These are phyloP conservation scores for Clarias magur DNA, from an alignment of 2,113 vertebrate genomes.

Conservation along the genomic window DNA sequence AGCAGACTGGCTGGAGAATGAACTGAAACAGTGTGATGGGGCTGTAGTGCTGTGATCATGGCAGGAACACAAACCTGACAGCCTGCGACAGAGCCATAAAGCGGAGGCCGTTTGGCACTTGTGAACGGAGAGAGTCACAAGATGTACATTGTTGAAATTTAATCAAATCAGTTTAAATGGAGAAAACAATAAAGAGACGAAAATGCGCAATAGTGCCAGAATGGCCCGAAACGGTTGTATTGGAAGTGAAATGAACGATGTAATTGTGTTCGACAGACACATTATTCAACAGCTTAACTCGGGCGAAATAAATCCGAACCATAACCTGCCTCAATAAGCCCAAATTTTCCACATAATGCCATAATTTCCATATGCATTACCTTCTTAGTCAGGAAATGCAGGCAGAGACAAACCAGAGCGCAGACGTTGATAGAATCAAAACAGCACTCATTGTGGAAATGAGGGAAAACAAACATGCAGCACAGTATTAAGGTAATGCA, in stretches of 20 bases:
- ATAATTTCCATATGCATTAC: conserved; percentile 4
- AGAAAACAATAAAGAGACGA: conserved; percentile 37
- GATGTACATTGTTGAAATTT: conserved; percentile 38
- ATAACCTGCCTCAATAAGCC: conserved; percentile 35
- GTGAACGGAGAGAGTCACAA: conserved; percentile 24
- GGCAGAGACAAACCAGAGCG: conserved; percentile 43
- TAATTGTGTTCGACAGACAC: not conserved
- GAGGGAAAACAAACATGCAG: conserved; percentile 18
- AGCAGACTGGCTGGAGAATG: conserved; percentile 71
- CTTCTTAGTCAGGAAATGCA: conserved; percentile 36
- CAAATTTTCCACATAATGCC: conserved; percentile 34
- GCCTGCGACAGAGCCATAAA: conserved; percentile 65
- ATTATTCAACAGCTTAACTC: not conserved
- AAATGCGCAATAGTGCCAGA: conserved; percentile 31
- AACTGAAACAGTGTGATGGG: conserved; percentile 70
- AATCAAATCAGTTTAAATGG: conserved; percentile 47
- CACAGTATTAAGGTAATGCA: conserved; percentile 1
- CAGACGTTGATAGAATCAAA: conserved; percentile 49
- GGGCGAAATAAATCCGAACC: conserved; percentile 17
- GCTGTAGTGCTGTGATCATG: conserved; percentile 63
- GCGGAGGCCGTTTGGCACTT: conserved; percentile 40
- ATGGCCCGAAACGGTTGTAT: not conserved
- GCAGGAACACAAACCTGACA: conserved; percentile 65
- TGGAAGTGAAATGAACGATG: not conserved
- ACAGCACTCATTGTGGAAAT: conserved; percentile 38